These are phyloP conservation scores for Cryptops parisi DNA, from an alignment of 2,888 invertebrate genomes.

Conservation along the genomic window DNA sequence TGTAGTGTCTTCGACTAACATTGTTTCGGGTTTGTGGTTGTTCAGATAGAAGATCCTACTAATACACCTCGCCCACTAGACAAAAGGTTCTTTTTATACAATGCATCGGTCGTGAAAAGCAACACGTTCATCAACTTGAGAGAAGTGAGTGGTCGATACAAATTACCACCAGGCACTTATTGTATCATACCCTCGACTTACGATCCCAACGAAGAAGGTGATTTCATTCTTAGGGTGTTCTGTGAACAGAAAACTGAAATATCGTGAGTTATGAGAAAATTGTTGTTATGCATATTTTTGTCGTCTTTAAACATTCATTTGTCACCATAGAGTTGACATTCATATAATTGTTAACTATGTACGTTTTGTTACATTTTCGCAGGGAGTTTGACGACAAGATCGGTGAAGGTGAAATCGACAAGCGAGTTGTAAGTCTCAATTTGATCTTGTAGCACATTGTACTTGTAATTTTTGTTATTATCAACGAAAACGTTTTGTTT, in stretches of 20 bases:
- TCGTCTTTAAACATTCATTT: too few relatives aligned
- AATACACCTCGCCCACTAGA: conserved; percentile 57
- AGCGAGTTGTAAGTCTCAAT: not conserved
- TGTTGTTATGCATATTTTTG: too few relatives aligned
- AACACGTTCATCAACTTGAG: conserved; percentile 90
- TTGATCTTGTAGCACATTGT: too few relatives aligned
- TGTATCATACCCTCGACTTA: conserved; percentile 93
- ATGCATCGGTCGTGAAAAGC: conserved; percentile 75
- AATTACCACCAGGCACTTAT: conserved; percentile 83
- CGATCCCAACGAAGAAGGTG: conserved; percentile 90
- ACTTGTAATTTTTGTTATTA: too few relatives aligned
- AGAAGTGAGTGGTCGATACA: conserved; percentile 84
- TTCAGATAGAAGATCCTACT: conserved; percentile 48
- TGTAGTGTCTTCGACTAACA: too few relatives aligned
- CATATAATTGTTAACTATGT: too few relatives aligned
- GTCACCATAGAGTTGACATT: too few relatives aligned
- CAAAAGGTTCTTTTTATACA: conserved; percentile 85
- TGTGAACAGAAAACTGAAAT: conserved; percentile 77
- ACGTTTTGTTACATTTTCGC: too few relatives aligned
- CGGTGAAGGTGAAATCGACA: not conserved
- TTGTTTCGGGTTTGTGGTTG: too few relatives aligned
- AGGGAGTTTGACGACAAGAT: not conserved
- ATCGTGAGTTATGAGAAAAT: conserved; percentile 62
- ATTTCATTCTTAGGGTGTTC: conserved; percentile 88
- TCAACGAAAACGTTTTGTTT: too few relatives aligned